phyloP scores from a whole-genome alignment of 2,113 vertebrate genomes.

The Microcebus griseorufus region DNA sequence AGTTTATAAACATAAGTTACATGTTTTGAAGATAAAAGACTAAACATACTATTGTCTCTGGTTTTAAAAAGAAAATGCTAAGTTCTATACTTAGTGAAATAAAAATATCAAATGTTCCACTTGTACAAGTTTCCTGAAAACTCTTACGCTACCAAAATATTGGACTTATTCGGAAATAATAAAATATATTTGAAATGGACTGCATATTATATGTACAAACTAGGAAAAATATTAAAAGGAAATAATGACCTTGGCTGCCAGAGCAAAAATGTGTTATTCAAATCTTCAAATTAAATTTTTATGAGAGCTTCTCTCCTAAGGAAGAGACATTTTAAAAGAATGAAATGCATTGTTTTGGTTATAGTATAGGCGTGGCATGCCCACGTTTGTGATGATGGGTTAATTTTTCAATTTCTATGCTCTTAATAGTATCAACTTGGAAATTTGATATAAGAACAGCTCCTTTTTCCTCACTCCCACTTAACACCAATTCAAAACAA shows the following conservation, averaged over 20 bases:
- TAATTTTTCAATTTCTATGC: neutral
- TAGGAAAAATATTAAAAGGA: neutral
- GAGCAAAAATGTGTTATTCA: neutral
- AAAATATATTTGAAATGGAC: neutral
- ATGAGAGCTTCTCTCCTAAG: neutral
- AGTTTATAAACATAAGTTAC: neutral
- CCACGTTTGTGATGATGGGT: neutral
- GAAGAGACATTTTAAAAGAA: neutral
- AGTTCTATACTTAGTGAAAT: neutral
- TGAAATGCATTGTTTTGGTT: neutral
- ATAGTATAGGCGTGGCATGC: neutral
- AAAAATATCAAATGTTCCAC: neutral
- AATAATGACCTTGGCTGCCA: neutral
- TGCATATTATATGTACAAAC: neutral
- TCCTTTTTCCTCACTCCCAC: neutral
- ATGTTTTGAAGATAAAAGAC: slow-evolving; percentile 21
- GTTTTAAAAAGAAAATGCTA: neutral
- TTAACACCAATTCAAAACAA: neutral
- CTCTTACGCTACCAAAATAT: neutral
- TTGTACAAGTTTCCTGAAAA: neutral
- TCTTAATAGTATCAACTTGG: neutral
- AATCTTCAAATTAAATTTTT: slow-evolving; percentile 29
- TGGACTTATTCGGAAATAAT: neutral
- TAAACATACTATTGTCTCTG: neutral
- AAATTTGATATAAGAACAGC: neutral